Conservation (phyloP, 1,140 invertebrate genomes). For the Lasioglossum albipes region DNA sequence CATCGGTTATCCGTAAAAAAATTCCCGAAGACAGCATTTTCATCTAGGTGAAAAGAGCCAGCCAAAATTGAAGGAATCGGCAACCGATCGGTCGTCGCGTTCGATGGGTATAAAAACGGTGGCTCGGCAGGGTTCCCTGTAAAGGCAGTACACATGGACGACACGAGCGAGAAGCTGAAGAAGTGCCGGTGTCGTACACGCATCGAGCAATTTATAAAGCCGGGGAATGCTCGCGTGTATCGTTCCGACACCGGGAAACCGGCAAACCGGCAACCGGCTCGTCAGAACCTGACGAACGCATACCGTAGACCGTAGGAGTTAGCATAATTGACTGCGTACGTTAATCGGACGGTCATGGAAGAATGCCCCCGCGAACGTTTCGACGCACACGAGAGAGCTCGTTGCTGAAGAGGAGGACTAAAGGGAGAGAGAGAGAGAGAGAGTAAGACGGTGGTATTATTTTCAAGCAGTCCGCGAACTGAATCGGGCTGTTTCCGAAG, state of each 20-base stretch:
- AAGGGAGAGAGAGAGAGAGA: background rate
- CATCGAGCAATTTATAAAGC: slow-evolving; percentile 43
- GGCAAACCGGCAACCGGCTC: background rate
- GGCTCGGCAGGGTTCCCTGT: slow-evolving; percentile 32
- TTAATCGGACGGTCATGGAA: slow-evolving; percentile 60
- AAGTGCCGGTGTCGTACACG: slow-evolving; percentile 26
- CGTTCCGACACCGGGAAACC: too few relatives aligned
- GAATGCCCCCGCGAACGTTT: slow-evolving; percentile 55
- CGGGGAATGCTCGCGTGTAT: background rate
- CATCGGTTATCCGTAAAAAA: too few relatives aligned
- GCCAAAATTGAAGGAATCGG: too few relatives aligned
- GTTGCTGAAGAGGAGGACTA: too few relatives aligned
- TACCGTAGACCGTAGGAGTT: slow-evolving; percentile 50
- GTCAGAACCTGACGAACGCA: slow-evolving; percentile 32
- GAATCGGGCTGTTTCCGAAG: slow-evolving; percentile 39
- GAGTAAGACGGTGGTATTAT: slow-evolving; percentile 22
- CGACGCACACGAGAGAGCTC: slow-evolving; percentile 2
- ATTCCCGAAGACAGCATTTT: too few relatives aligned
- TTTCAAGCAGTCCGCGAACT: slow-evolving; percentile 47
- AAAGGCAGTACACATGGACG: slow-evolving; percentile 7
- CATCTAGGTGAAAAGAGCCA: too few relatives aligned
- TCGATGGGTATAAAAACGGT: background rate
- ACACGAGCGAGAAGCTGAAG: slow-evolving; percentile 41
- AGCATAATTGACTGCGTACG: slow-evolving; percentile 63
- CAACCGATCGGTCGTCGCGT: too few relatives aligned